Conservation (phyloP, 1,140 invertebrate genomes). For the Ganaspis sp. region DNA sequence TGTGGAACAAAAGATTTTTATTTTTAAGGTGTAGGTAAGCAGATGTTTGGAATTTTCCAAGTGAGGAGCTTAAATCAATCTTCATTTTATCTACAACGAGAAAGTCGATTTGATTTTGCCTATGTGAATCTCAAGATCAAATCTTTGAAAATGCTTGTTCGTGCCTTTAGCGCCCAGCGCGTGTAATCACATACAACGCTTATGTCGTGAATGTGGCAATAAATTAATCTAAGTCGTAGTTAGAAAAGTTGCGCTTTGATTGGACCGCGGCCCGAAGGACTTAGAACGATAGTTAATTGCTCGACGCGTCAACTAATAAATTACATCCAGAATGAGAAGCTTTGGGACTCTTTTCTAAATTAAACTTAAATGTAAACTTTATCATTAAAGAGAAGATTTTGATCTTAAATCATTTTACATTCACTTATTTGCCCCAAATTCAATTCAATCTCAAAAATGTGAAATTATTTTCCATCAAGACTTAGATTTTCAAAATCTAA, state of each 20-base stretch:
- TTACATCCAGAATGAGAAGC: constrained; percentile 27
- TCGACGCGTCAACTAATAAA: constrained; percentile 45
- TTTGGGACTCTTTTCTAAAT: constrained; percentile 22
- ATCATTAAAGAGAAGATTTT: too few relatives aligned
- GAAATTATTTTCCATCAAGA: too few relatives aligned
- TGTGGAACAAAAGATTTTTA: background rate
- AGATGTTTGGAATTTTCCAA: background rate
- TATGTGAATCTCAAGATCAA: background rate
- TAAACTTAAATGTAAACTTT: constrained; percentile 7
- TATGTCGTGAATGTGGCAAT: constrained; percentile 50
- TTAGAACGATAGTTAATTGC: constrained; percentile 49
- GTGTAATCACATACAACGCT: background rate
- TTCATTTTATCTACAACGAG: background rate
- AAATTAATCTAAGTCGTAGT: constrained; percentile 57
- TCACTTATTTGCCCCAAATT: too few relatives aligned
- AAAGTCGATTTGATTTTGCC: background rate
- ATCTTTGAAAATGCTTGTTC: constrained; percentile 3
- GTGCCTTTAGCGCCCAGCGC: constrained; percentile 4
- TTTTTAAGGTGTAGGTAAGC: background rate
- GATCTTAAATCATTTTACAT: too few relatives aligned
- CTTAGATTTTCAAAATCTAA: too few relatives aligned
- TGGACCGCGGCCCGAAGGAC: constrained; percentile 43
- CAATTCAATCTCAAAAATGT: too few relatives aligned
- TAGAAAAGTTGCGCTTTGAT: constrained; percentile 56
- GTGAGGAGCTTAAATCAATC: background rate